These are phyloP conservation scores for Campylomormyrus numenius DNA, from an alignment of 2,113 vertebrate species.

Conservation along the genomic window DNA sequence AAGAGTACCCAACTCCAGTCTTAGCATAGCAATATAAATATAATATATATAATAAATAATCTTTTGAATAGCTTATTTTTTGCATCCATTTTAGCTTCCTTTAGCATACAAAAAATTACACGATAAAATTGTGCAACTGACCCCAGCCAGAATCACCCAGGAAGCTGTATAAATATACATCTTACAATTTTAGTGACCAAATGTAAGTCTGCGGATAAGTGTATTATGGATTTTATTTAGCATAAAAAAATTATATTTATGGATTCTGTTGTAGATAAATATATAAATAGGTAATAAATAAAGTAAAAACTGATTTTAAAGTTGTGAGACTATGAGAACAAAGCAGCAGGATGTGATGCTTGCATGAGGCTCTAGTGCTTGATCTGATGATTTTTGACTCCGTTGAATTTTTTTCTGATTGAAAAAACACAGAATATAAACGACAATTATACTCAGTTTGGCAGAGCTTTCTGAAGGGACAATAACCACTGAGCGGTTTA, in stretches of 20 bases:
- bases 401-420: not conserved
- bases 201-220: not conserved
- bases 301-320: not conserved
- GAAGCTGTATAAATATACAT: not conserved
- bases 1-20: not conserved
- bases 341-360: not conserved
- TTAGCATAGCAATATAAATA: not conserved
- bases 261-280: not conserved
- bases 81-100: not conserved
- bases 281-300: slow-evolving; percentile 2
- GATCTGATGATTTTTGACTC: not conserved
- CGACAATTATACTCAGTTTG: not conserved
- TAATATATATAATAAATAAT: not conserved
- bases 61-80: slow-evolving; percentile 6
- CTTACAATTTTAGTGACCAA: not conserved
- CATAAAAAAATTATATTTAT: not conserved
- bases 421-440: not conserved
- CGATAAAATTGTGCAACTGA: not conserved
- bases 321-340: not conserved
- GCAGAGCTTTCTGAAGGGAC: not conserved
- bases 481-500: not conserved
- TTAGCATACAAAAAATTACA: not conserved
- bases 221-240: not conserved
- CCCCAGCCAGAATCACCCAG: not conserved
- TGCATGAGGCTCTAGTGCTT: not conserved